Base-by-base conservation (phyloP, 2,113 vertebrate genomes). In the Onychorhynchus coronatus region DNA sequence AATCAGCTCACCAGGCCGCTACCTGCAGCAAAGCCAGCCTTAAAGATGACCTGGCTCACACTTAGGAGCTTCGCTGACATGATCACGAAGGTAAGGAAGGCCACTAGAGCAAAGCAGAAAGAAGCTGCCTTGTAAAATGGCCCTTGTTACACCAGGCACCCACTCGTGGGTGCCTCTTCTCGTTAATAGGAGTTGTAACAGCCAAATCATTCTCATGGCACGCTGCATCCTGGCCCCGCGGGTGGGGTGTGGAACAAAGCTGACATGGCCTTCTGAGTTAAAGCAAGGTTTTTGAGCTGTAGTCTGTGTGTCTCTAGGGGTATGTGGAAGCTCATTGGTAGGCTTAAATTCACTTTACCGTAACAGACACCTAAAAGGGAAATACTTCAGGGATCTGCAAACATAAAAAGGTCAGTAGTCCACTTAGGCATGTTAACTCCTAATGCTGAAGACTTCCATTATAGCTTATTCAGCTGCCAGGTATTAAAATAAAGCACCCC, bases 191-290 rank as follows among this genome's bases (percentile, higher is more conserved):
- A 55, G 22, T 7, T 6, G 0, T 3, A 73, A 71, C 11, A 67
- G 70, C 42, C 88, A 53, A 87, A 6, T 14, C 41, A 44, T 56
- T 56, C 50, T 39, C 12, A 12, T 3, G 8, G 28, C 8, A 9
- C 1, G 0, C 2, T 31, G 27, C 11, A 19, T 7, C 37, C 28
- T n/a, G 30, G 31, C 21, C 27, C 7, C 3, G 12, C 2, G 4
- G 19, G 17, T 9, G 39, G 28, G 41, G 24, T 16, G 39, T 7
- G 19, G 18, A 62, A 50, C n/a, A 72, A 47, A 83, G 71, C 53
- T 28, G 41, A 15, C 7, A 44, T 72, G 35, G 14, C 47, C 52
- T 41, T 47, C 18, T 4, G 19, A 50, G 20, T 39, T 6, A 24
- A n/a, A 33, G 15, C 20, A 37, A 27, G 18, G 6, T 8, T 67